These are phyloP conservation scores for Aphelinus atriplicis DNA, from an alignment of 1,140 invertebrate genomes.

Conservation along the genomic window DNA sequence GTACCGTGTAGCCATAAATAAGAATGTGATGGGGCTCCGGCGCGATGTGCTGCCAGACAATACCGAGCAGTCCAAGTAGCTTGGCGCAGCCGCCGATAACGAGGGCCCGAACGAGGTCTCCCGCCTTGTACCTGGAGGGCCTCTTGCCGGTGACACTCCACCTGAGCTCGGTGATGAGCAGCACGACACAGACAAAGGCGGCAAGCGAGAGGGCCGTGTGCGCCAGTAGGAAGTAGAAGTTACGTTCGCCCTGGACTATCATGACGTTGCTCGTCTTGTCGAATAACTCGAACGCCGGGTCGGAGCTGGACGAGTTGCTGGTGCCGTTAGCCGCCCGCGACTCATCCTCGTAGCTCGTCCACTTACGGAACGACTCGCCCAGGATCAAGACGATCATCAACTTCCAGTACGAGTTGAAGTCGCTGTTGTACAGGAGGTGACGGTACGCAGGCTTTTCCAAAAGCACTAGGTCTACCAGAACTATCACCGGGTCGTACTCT, in stretches of 20 bases:
- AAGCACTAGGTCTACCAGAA: constrained; percentile 83
- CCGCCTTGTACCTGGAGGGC: constrained; percentile 50
- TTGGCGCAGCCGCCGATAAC: constrained; percentile 60
- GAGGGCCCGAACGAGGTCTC: constrained; percentile 53
- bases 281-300: not conserved
- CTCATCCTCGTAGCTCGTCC: constrained; percentile 45
- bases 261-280: not conserved
- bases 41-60: constrained; percentile 59
- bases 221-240: constrained; percentile 56
- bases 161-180: constrained; percentile 54
- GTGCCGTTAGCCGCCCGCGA: not conserved
- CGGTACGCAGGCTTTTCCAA: constrained; percentile 82
- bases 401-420: constrained; percentile 70
- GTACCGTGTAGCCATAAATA: constrained; percentile 60
- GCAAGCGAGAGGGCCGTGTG: constrained; percentile 55
- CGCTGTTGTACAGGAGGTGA: constrained; percentile 82
- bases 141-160: constrained; percentile 48
- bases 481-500: constrained; percentile 86
- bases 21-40: constrained; percentile 55
- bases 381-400: constrained; percentile 58
- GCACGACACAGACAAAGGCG: constrained; percentile 50
- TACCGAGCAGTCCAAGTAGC: constrained; percentile 57
- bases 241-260: constrained; percentile 50
- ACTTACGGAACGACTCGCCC: constrained; percentile 58
- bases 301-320: not conserved